Evolutionary conservation across 2,797 vertebrate species (phyloP).

Genomic region (Rhabdophis nuchalis): DNA sequence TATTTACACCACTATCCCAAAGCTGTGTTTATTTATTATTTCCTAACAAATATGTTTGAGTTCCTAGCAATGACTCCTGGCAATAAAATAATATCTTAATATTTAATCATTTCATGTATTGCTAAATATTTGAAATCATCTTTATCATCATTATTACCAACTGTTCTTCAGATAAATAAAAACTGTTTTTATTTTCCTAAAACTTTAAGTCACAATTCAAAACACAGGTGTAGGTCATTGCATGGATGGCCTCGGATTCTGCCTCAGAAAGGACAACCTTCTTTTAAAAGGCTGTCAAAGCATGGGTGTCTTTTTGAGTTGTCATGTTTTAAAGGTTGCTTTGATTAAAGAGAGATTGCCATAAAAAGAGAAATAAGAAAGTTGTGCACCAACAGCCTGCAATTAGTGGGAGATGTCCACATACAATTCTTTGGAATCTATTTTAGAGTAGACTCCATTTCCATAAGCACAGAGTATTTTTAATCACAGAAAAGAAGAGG

Average conservation of each 20-base stretch:
- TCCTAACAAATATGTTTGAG: not conserved
- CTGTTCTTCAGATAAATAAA: not conserved
- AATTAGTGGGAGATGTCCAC: not conserved
- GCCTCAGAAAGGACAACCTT: not conserved
- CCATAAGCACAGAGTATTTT: not conserved
- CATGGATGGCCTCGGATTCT: not conserved
- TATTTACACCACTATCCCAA: not conserved
- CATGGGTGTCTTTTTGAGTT: not conserved
- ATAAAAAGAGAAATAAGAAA: not conserved
- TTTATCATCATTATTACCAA: not conserved
- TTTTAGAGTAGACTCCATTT: not conserved
- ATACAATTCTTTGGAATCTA: not conserved
- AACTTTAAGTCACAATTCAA: not conserved
- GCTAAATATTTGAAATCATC: not conserved
- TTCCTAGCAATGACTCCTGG: not conserved
- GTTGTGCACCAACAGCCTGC: not conserved
- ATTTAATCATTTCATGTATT: not conserved
- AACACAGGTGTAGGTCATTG: too few species aligned
- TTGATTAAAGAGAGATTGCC: not conserved
- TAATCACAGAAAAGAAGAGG: not conserved
- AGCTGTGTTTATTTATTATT: not conserved
- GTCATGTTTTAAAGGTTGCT: not conserved
- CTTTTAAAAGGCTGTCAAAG: not conserved
- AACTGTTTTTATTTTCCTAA: not conserved
- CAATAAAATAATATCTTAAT: not conserved